Base-by-base conservation (phyloP, 2,113 vertebrate species). In the Centropristis striata region DNA sequence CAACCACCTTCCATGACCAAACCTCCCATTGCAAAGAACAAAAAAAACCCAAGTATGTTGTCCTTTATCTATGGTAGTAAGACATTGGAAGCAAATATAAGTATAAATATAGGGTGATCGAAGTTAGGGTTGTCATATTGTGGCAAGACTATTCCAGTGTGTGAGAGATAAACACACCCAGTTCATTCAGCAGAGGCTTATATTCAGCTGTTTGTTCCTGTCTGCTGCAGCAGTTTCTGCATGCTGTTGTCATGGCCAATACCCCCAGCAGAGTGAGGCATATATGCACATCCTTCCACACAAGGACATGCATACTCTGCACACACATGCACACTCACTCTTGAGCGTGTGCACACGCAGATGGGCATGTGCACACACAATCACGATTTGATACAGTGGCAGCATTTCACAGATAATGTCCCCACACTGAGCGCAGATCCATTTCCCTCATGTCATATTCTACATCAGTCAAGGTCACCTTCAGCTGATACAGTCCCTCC, bases 391-490 rank as follows among this genome's bases (percentile, higher is more conserved):
- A 90, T 90, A 92, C 83, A 90, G 92, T 90, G 86, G 88, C 86
- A 92, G 86, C 91, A 84, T 93, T 93, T 92, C 91, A 91, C 90
- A 91, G 90, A 90, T 91, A 89, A 94, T 92, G 91, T 92, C 90
- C 84, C 66, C 82, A 87, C 77, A 71, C 88, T 57, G 86, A 86
- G 88, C 73, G 10, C 47, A 91, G 93, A 94, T 92, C 90, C 88
- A 89, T 92, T 93, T 94, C 89, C 88, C 91, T 88, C 83, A 88
- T 84, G 90, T 90, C 92, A 86, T 93, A 92, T 92, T 94, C 88
- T 83, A 87, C 92, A 90, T 92, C 91, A 88, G 83, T 84, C 93
- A 94, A 93, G 92, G 93, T 94, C 91, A 94, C 92, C 91, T 93
- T 90, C 79, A 84, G 84, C 81, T 81, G 68, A 88, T 86, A 75